Base-by-base conservation (phyloP, 2,113 vertebrate genomes). In the Poicephalus gulielmi region DNA sequence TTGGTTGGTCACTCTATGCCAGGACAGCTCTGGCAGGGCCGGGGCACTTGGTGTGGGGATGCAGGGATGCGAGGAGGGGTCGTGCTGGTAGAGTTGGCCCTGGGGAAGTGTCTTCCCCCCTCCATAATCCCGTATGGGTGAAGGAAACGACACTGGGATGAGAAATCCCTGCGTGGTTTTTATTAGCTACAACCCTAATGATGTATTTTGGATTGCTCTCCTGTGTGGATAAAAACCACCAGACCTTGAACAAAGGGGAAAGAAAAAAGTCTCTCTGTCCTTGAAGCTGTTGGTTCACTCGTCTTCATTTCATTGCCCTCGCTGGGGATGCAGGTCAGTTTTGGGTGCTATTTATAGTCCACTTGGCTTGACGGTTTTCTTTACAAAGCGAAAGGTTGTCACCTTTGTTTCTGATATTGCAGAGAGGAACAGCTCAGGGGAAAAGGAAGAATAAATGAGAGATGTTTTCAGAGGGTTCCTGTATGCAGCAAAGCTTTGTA, bases 381-480 rank as follows among this genome's bases (percentile, higher is more conserved):
- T 95, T 92, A 95, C 95, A 79, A 92, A 89, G 86, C 3, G 1
- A 94, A 95, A 94, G 95, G 94, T 96, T 95, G 88, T 95, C 96
- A 93, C 96, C 96, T 96, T 93, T 97, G 95, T 96, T 96, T 94
- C 96, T 95, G 95, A 96, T 92, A 89, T 92, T 95, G 88, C 74
- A 79, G 92, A 95, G 96, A 94, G 86, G 86, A 95, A 70, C 78
- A 46, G 77, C 92, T 92, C 92, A 46, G 78, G 88, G 95, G 94
- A 95, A 87, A 94, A 94, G 79, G 87, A 96, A 74, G 95, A 91
- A 93, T 89, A 96, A 96, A 94, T 94, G 83, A 94, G 92, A 96
- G 79, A 46, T 86, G 33, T 91, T 92, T 84, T 92, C 81, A 74
- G 79, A 76, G 81, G 27, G 70, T 87, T 94, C 75, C 67, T 43